Conservation (phyloP, 2,888 invertebrate species). For the Corbicula japonica region DNA sequence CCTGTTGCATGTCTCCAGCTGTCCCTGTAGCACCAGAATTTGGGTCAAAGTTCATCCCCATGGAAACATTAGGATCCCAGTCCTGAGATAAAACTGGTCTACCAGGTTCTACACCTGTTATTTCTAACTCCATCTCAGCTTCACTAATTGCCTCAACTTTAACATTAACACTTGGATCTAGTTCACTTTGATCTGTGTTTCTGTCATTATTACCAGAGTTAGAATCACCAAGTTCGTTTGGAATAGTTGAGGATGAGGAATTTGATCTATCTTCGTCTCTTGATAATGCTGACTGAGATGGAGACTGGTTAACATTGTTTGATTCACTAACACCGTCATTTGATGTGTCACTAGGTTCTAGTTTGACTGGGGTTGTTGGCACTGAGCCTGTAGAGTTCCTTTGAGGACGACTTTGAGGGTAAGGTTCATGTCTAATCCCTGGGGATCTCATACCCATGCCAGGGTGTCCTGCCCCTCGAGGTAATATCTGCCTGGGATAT, state of each 20-base stretch:
- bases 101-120: slow-evolving; percentile 57
- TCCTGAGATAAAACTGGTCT: slow-evolving; percentile 21
- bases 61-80: slow-evolving; percentile 31
- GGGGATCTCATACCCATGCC: slow-evolving; percentile 38
- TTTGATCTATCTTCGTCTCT: slow-evolving; percentile 49
- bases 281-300: slow-evolving; percentile 33
- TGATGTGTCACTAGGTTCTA: slow-evolving; percentile 36
- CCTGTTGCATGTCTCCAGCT: slow-evolving; percentile 41
- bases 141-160: slow-evolving; percentile 55
- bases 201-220: slow-evolving; percentile 25
- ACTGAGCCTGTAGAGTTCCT: slow-evolving; percentile 34
- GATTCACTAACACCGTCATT: slow-evolving; percentile 38
- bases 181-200: slow-evolving; percentile 17
- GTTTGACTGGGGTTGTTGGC: slow-evolving; percentile 43
- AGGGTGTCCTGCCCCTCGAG: slow-evolving; percentile 12
- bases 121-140: slow-evolving; percentile 60
- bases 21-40: slow-evolving; percentile 40
- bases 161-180: slow-evolving; percentile 45
- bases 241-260: slow-evolving; percentile 49
- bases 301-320: slow-evolving; percentile 46
- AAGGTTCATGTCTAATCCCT: slow-evolving; percentile 45
- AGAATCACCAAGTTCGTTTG: slow-evolving; percentile 27
- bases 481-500: slow-evolving; percentile 29
- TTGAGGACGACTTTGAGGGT: slow-evolving; percentile 43
- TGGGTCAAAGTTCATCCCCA: slow-evolving; percentile 22